Percentiles rank a stretch among this genome's conserved stretches.
Evolutionary conservation across 1,140 invertebrate species (phyloP).

Genomic region (Scaptomyza hsui): DNA sequence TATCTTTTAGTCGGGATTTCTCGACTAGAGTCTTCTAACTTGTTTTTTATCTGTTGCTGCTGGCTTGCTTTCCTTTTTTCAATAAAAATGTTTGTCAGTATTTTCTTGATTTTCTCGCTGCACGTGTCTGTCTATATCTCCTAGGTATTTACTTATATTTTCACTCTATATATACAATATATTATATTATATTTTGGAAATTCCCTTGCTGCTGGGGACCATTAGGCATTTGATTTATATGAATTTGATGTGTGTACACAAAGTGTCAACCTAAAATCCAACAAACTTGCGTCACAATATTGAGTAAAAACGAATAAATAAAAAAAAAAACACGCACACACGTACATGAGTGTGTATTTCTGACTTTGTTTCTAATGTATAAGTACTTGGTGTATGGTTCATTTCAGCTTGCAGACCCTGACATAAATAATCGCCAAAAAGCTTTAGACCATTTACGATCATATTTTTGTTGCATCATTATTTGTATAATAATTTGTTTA

Average conservation of each 20-base stretch:
- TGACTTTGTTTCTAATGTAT: conserved; percentile 4
- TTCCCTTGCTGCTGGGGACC: conserved; percentile 5
- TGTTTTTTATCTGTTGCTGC: conserved; percentile 2
- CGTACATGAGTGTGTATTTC: neutral
- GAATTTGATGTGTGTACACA: conserved; percentile 9
- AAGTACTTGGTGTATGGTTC: conserved; percentile 6
- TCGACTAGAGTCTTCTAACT: too few species aligned
- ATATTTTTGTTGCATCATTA: conserved; percentile 18
- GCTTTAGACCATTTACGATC: neutral
- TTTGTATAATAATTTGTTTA: conserved; percentile 18
- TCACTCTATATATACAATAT: neutral
- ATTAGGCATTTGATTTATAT: conserved; percentile 42
- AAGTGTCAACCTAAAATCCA: conserved; percentile 47
- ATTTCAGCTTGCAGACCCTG: neutral
- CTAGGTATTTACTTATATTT: neutral
- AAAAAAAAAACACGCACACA: neutral
- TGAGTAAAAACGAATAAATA: conserved; percentile 12
- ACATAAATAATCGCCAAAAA: conserved; percentile 11
- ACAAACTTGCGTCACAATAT: conserved; percentile 44
- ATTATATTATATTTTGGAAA: conserved; percentile 7
- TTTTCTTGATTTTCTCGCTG: conserved; percentile 2
- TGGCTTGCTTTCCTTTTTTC: conserved; percentile 18
- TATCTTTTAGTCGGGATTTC: too few species aligned
- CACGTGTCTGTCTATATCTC: neutral
- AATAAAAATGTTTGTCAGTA: conserved; percentile 47